phyloP scores from a whole-genome alignment of 2,888 invertebrate genomes.

The Netelia fuscicornis region DNA sequence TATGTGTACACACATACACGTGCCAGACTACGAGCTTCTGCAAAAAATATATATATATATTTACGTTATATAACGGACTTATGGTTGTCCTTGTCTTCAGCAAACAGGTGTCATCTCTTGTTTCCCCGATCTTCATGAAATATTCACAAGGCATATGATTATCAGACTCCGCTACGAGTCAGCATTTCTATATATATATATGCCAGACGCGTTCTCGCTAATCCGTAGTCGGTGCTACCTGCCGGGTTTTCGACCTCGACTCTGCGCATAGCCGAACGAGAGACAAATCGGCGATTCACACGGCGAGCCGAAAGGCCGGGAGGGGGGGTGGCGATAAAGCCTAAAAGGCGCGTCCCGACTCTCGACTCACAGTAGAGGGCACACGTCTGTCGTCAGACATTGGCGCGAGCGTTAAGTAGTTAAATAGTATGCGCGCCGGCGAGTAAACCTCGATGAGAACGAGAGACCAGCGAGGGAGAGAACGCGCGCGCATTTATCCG shows the following conservation, averaged over 20 bases:
- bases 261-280: conserved; percentile 13
- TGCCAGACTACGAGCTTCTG: conserved; percentile 31
- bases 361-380: conserved; percentile 56
- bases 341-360: conserved; percentile 45
- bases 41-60: conserved; percentile 15
- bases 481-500: conserved; percentile 33
- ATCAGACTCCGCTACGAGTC: conserved; percentile 57
- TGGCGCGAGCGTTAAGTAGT: conserved; percentile 60
- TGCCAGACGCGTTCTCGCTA: conserved; percentile 56
- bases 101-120: conserved; percentile 81
- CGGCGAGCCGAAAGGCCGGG: conserved; percentile 9
- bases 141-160: conserved; percentile 82
- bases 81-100: conserved; percentile 67
- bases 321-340: conserved; percentile 19
- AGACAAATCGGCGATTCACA: conserved; percentile 51
- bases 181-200: conserved; percentile 1
- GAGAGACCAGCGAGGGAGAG: neutral
- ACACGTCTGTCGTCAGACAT: conserved; percentile 58
- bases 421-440: conserved; percentile 59
- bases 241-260: conserved; percentile 65
- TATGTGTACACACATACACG: conserved; percentile 6
- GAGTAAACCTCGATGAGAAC: neutral
- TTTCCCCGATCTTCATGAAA: conserved; percentile 80
- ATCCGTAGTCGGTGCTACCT: conserved; percentile 48
- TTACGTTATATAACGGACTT: conserved; percentile 71